phyloP scores from a whole-genome alignment of 2,888 invertebrate species.

The Leptura quadrifasciata region DNA sequence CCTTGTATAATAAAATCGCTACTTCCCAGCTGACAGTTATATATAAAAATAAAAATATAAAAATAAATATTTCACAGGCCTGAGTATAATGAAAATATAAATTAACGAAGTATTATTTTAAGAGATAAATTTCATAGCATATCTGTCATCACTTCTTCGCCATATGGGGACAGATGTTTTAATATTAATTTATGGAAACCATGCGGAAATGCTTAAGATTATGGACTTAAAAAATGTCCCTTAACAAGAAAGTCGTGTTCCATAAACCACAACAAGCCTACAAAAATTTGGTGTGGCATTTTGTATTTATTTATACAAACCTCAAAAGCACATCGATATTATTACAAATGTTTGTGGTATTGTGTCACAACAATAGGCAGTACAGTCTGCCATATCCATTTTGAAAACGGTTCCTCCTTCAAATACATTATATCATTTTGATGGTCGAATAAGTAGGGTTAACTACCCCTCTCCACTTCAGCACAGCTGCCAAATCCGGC shows the following conservation, averaged over 20 bases:
- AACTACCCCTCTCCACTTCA: constrained; percentile 69
- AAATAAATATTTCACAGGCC: background rate
- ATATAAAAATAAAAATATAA: background rate
- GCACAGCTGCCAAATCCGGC: constrained; percentile 73
- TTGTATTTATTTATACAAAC: constrained; percentile 67
- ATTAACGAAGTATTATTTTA: constrained; percentile 10
- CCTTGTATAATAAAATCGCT: too few relatives aligned
- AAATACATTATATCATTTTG: background rate
- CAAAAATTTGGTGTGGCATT: constrained; percentile 56
- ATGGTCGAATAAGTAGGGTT: constrained; percentile 62
- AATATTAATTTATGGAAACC: constrained; percentile 42
- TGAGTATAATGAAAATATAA: background rate
- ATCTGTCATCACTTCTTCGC: constrained; percentile 10
- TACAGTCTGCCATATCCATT: constrained; percentile 58
- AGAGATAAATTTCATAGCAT: background rate
- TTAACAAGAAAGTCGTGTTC: constrained; percentile 38
- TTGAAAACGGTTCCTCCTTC: background rate
- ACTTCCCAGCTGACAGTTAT: background rate
- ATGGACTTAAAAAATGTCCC: constrained; percentile 34
- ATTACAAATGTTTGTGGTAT: constrained; percentile 74
- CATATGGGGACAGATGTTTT: constrained; percentile 35
- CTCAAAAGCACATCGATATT: constrained; percentile 75
- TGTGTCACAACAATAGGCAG: constrained; percentile 72
- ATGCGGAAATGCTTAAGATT: constrained; percentile 45
- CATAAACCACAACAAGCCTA: constrained; percentile 59